A percentile compares a stretch with the other conserved stretches of the same genome.
Conservation (phyloP, 2,888 invertebrate species). For the Dryobotodes eremita region DNA sequence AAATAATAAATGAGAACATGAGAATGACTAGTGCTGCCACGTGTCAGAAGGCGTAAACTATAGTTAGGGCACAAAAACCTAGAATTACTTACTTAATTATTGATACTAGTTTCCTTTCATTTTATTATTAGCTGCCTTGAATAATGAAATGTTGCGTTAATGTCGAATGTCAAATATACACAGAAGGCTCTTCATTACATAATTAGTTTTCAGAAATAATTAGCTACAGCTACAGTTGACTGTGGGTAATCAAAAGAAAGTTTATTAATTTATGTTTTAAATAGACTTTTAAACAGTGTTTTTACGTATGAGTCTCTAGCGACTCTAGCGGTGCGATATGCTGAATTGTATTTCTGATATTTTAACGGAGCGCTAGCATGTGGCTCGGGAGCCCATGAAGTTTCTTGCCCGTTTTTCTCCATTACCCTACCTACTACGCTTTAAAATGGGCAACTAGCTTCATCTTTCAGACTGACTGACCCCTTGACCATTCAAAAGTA, state of each 20-base stretch:
- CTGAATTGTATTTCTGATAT: too few relatives aligned
- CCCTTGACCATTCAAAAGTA: too few relatives aligned
- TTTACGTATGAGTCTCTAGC: not conserved
- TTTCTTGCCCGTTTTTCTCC: too few relatives aligned
- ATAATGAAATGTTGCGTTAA: not conserved
- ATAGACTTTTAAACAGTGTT: too few relatives aligned
- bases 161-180: not conserved
- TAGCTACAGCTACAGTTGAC: not conserved
- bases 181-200: not conserved
- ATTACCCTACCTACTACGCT: too few relatives aligned
- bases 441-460: too few relatives aligned
- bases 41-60: not conserved
- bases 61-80: not conserved
- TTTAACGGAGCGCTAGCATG: too few relatives aligned
- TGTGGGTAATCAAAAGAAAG: not conserved
- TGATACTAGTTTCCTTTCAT: not conserved
- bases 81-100: slow-evolving; percentile 11
- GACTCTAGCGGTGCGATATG: too few relatives aligned
- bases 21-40: slow-evolving; percentile 1
- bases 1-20: slow-evolving; percentile 30
- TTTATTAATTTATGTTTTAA: not conserved
- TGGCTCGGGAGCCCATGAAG: too few relatives aligned
- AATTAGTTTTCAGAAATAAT: slow-evolving; percentile 11
- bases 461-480: too few relatives aligned
- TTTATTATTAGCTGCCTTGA: not conserved